Percentiles rank a stretch among this genome's conserved stretches.
Evolutionary conservation across 2,888 invertebrate species (phyloP).

Genomic region (Malthinus flaveolus): DNA sequence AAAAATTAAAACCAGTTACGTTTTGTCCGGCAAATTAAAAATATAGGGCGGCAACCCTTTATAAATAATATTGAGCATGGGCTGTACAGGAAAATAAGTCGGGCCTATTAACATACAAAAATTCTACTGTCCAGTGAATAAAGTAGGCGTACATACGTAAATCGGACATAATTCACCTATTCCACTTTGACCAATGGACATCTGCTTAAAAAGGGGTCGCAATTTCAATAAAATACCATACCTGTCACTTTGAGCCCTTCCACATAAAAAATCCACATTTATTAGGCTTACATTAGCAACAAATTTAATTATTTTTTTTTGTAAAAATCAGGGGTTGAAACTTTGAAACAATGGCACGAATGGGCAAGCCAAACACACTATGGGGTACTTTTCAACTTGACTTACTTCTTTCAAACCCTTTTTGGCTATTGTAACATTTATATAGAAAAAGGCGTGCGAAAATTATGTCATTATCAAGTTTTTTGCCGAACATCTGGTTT

Average conservation of each 20-base stretch:
- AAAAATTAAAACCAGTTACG: background rate
- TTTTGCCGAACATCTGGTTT: slow-evolving; percentile 42
- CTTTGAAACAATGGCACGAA: slow-evolving; percentile 31
- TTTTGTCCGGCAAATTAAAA: background rate
- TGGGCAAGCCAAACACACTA: slow-evolving; percentile 36
- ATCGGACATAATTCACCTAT: slow-evolving; percentile 22
- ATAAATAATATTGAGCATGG: slow-evolving; percentile 5
- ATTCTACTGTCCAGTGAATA: slow-evolving; percentile 21
- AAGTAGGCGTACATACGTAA: slow-evolving; percentile 28
- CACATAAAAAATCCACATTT: background rate
- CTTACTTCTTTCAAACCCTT: slow-evolving; percentile 39
- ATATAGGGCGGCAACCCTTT: background rate
- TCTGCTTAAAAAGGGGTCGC: slow-evolving; percentile 13
- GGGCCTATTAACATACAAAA: slow-evolving; percentile 27
- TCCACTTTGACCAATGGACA: slow-evolving; percentile 27
- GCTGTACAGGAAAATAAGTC: slow-evolving; percentile 13
- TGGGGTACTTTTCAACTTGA: slow-evolving; percentile 43
- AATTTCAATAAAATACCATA: background rate
- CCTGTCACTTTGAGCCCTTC: background rate
- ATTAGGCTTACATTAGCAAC: background rate
- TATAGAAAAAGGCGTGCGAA: slow-evolving; percentile 49
- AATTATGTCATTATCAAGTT: slow-evolving; percentile 47
- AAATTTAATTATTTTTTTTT: background rate
- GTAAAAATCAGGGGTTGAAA: slow-evolving; percentile 26
- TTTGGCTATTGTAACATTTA: slow-evolving; percentile 42